phyloP scores from a whole-genome alignment of 2,113 vertebrate species.

The Tympanuchus pallidicinctus region DNA sequence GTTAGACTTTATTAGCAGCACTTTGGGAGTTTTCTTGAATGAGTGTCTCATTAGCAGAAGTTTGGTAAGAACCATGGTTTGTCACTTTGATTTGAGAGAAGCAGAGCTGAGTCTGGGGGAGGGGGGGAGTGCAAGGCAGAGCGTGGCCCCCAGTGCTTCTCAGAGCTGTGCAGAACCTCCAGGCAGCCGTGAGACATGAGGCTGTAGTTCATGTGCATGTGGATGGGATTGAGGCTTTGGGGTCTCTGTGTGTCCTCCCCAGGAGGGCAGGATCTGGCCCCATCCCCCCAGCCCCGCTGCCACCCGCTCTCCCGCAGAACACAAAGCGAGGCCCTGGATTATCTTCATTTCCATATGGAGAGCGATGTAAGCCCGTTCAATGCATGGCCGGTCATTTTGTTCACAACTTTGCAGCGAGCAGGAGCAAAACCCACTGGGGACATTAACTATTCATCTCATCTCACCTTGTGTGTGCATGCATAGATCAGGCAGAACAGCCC shows the following conservation, averaged over 20 bases:
- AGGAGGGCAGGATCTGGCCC: neutral
- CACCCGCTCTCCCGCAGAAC: conserved; percentile 55
- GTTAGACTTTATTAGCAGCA: neutral
- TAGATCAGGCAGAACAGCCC: neutral
- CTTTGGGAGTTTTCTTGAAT: neutral
- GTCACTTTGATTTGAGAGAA: neutral
- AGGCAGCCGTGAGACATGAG: neutral
- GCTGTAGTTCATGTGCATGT: accelerated
- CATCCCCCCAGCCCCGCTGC: neutral
- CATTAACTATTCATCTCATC: conserved; percentile 72
- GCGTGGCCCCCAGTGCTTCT: neutral
- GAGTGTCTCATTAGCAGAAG: conserved; percentile 18
- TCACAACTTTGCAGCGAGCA: conserved; percentile 80
- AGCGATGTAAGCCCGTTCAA: conserved; percentile 83
- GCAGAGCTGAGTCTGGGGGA: neutral
- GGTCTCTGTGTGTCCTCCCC: neutral
- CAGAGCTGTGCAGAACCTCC: neutral
- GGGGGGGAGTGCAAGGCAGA: neutral
- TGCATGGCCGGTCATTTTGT: conserved; percentile 85
- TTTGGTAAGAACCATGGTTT: conserved; percentile 28
- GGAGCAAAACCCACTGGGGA: conserved; percentile 78
- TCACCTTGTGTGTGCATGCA: conserved; percentile 68
- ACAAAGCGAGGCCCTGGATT: conserved; percentile 83
- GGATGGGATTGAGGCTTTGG: neutral
- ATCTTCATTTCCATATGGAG: conserved; percentile 88